phyloP scores from a whole-genome alignment of 2,888 invertebrate species.

The Patella ulyssiponensis region DNA sequence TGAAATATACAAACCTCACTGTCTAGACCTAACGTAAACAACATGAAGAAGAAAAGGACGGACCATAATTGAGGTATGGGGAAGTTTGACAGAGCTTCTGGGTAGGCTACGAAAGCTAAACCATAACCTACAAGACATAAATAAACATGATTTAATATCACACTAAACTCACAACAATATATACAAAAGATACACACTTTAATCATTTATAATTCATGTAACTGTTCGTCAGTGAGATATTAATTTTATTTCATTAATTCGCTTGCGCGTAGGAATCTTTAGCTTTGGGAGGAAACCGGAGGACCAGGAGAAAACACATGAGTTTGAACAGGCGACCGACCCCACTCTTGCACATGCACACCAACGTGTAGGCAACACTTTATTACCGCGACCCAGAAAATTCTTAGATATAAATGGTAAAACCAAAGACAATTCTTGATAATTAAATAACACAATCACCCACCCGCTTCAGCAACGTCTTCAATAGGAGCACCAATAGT shows the following conservation, averaged over 20 bases:
- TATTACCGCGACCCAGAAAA: slow-evolving; percentile 25
- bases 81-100: slow-evolving; percentile 62
- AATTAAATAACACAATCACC: slow-evolving; percentile 48
- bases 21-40: slow-evolving; percentile 60
- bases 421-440: slow-evolving; percentile 16
- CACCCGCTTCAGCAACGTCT: slow-evolving; percentile 51
- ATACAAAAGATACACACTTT: no score
- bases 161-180: no score
- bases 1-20: slow-evolving; percentile 15
- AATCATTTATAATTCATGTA: no score
- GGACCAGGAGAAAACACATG: no score
- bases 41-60: slow-evolving; percentile 64
- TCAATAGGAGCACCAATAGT: slow-evolving; percentile 47
- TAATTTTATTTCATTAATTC: no score
- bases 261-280: no score
- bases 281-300: no score
- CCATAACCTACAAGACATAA: slow-evolving; percentile 75
- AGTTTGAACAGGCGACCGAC: no score
- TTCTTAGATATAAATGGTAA: no score
- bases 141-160: no score
- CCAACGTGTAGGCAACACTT: background rate
- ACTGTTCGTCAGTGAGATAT: no score
- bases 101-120: slow-evolving; percentile 68
- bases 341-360: background rate
- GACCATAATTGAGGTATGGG: slow-evolving; percentile 63